A percentile compares a stretch with the other conserved stretches of the same genome.
phyloP scores from a whole-genome alignment of 2,113 vertebrate genomes.

The Ptilonorhynchus violaceus region DNA sequence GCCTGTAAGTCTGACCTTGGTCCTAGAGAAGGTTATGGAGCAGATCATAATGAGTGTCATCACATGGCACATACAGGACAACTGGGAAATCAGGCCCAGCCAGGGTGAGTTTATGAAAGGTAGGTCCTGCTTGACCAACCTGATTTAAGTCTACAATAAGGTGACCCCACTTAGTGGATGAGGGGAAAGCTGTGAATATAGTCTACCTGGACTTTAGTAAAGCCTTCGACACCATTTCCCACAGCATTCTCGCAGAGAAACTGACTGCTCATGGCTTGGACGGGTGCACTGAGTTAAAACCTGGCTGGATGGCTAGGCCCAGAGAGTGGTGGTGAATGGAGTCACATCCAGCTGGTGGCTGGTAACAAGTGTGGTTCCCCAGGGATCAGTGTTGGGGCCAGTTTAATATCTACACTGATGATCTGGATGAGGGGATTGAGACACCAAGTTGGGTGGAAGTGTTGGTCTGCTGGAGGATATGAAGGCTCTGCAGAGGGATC shows the following conservation, averaged over 20 bases:
- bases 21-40: background rate
- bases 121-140: background rate
- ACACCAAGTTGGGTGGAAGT: background rate
- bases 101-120: background rate
- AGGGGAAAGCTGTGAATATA: background rate
- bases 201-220: background rate
- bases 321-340: too few relatives aligned
- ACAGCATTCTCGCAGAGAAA: background rate
- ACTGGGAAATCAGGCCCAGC: background rate
- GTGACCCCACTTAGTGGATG: background rate
- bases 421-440: background rate
- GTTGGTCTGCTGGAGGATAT: background rate
- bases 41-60: background rate
- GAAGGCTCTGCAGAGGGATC: background rate
- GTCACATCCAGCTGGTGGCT: background rate
- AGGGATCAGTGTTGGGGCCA: background rate
- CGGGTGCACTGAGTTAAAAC: background rate
- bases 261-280: background rate
- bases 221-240: background rate
- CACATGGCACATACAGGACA: background rate
- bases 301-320: background rate
- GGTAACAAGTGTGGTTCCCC: accelerated
- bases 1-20: background rate
- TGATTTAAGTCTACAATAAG: background rate
- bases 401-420: background rate